Conservation (phyloP, 2,888 invertebrate species). For the Liopterus haemorrhoidalis region DNA sequence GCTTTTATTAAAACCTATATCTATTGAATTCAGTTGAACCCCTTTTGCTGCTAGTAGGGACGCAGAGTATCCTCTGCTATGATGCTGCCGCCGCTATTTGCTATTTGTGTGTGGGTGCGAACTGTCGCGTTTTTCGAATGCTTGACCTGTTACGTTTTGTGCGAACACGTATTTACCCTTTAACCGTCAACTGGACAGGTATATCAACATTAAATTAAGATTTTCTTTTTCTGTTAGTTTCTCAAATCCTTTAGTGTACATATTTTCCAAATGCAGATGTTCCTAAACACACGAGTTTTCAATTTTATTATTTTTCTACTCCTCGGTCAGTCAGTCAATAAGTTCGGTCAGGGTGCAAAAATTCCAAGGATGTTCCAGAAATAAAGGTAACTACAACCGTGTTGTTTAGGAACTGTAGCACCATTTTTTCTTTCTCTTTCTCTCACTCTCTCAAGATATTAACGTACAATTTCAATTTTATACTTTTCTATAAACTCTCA, state of each 20-base stretch:
- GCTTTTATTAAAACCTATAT: slow-evolving; percentile 6
- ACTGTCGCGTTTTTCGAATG: slow-evolving; percentile 18
- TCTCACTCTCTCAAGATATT: neutral
- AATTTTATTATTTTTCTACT: slow-evolving; percentile 11
- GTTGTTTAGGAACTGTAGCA: slow-evolving; percentile 14
- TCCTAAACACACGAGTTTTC: slow-evolving; percentile 15
- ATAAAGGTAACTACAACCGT: slow-evolving; percentile 10
- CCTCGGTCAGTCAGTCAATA: slow-evolving; percentile 10
- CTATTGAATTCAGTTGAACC: neutral
- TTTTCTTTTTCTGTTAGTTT: slow-evolving; percentile 7
- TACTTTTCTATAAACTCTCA: neutral
- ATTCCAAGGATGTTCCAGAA: slow-evolving; percentile 13
- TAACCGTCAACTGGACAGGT: slow-evolving; percentile 4
- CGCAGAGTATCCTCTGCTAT: neutral
- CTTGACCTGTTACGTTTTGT: slow-evolving; percentile 16
- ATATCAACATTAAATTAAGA: slow-evolving; percentile 15
- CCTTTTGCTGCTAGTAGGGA: neutral
- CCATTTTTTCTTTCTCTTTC: slow-evolving; percentile 10
- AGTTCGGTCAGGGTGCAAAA: slow-evolving; percentile 11
- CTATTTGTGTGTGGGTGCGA: slow-evolving; percentile 19
- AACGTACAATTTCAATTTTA: neutral
- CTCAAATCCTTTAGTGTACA: neutral
- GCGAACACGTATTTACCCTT: slow-evolving; percentile 11
- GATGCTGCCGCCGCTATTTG: neutral
- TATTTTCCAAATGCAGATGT: slow-evolving; percentile 4